phyloP scores from a whole-genome alignment of 2,113 vertebrate species.

The Myiozetetes cayanensis region DNA sequence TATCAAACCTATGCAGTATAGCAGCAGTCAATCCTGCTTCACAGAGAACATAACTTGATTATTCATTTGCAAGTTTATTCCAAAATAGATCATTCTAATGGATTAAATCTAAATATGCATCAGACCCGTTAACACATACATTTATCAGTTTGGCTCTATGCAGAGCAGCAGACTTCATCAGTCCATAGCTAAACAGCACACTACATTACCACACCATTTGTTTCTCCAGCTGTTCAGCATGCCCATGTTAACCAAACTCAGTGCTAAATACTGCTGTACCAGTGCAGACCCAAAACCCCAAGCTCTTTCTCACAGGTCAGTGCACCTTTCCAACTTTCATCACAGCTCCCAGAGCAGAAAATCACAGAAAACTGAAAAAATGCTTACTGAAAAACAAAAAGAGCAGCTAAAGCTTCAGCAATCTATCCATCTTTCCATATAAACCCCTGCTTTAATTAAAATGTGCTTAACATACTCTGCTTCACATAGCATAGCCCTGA shows the following conservation, averaged over 20 bases:
- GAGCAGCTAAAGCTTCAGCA: background rate
- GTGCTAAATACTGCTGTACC: background rate
- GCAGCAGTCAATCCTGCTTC: background rate
- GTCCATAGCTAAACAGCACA: background rate
- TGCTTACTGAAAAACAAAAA: background rate
- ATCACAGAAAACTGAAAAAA: background rate
- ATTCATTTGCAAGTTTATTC: background rate
- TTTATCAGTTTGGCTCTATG: background rate
- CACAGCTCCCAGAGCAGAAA: background rate
- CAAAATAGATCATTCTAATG: background rate
- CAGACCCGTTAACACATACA: background rate
- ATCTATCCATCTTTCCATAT: background rate
- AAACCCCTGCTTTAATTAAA: background rate
- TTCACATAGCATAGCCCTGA: rapidly evolving
- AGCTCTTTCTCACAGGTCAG: background rate
- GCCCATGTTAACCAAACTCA: background rate
- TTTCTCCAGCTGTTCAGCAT: background rate
- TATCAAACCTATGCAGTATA: background rate
- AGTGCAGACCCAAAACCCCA: background rate
- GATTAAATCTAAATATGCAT: background rate
- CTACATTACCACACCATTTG: background rate
- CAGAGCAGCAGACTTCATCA: background rate
- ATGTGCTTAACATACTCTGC: background rate
- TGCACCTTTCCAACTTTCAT: background rate
- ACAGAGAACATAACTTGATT: background rate